Evolutionary conservation across 2,113 vertebrate genomes (phyloP), one percentile per base, ranked within the genome.

Genomic region (Cettia cetti): DNA sequence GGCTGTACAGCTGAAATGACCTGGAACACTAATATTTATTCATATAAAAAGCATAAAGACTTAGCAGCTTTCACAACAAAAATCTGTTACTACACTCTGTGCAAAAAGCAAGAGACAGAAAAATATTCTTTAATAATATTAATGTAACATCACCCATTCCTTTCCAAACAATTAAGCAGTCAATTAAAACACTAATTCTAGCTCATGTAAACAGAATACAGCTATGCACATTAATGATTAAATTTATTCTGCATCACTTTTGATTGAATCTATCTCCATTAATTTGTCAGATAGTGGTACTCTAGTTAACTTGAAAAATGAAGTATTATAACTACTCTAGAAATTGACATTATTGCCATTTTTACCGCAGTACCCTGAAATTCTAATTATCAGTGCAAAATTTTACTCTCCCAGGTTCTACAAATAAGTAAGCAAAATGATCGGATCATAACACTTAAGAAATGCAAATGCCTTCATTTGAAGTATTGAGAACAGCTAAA

Each of bases 401-500:
- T 64, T 45, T 79, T 27, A 54, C 18, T 63, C n/a, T 86, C 7
- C 6, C 21, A 85, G 37, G 40, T 17, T 65, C 49, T 79, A 33
- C 31, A 94, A 82, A 64, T 6, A n/a, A 1, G 0, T 8, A 85
- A 33, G 27, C 39, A 19, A 81, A 93, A 76, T 15, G 19, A 40
- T 6, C 1, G 0, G 5, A 83, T 19, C 64, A 5, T 28, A 74
- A 54, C 11, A 10, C 0, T 21, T 52, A n/a, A 64, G 35, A 80
- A 91, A 61, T 23, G 17, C 30, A 49, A 94, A 83, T 0, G 1
- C 3, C 47, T 59, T 91, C 20, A 63, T n/a, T 59, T 60, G 28
- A 77, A 69, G 6, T 27, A 35, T 22, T 0, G 0, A 82, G 33
- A 72, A 71, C 37, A 77, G 23, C 17, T 39, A 87, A 66, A 70